Percentiles rank a stretch among this genome's conserved stretches.
phyloP scores from a whole-genome alignment of 1,140 invertebrate species.

The Zaprionus capensis region DNA sequence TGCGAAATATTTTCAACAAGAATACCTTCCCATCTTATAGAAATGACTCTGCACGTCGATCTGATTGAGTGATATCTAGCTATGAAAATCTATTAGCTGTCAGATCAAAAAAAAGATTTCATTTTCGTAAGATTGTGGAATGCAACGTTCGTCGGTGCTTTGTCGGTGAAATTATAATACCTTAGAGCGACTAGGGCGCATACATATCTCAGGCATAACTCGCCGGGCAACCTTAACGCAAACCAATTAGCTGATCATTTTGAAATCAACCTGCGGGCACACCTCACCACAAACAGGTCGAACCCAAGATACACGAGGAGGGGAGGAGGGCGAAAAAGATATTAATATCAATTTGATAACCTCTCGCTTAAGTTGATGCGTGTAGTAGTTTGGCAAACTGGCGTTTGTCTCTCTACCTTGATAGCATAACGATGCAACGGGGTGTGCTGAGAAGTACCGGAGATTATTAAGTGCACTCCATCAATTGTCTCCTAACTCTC shows the following conservation, averaged over 20 bases:
- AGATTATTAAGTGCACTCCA: background rate
- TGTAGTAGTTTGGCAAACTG: constrained; percentile 4
- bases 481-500: constrained; percentile 1
- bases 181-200: background rate
- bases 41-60: too few relatives aligned
- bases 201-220: background rate
- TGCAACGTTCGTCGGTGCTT: background rate
- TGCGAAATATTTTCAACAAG: constrained; percentile 55
- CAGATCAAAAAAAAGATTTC: background rate
- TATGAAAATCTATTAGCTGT: background rate
- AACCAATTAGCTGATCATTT: constrained; percentile 40
- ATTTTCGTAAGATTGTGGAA: constrained; percentile 8
- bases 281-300: constrained; percentile 17
- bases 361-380: constrained; percentile 13
- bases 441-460: background rate
- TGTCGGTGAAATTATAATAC: background rate
- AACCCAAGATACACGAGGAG: background rate
- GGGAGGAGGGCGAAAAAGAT: background rate
- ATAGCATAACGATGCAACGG: background rate
- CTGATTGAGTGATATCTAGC: background rate
- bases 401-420: background rate
- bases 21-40: background rate
- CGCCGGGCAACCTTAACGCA: constrained; percentile 22
- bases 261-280: constrained; percentile 36
- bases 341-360: constrained; percentile 42